Base-by-base conservation (phyloP, 2,113 vertebrate species). In the Bujurquina vittata region DNA sequence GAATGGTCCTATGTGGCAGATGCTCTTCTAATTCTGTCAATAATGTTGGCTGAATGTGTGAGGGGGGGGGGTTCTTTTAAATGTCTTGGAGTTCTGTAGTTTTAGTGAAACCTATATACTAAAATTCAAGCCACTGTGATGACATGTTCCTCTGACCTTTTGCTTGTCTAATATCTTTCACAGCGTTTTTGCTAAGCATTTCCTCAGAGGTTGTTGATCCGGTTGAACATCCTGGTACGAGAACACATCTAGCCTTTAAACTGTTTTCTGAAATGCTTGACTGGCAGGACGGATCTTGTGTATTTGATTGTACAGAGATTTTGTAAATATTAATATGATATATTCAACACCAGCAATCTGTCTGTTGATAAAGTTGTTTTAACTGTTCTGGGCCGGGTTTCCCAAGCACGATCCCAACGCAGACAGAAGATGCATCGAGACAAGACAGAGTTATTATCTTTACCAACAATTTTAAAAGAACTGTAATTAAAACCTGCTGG, bases 321-420 rank as follows among this genome's bases (percentile, higher is more conserved):
- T 88, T 93, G 92, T 92, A 91, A 92, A 93, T 94, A 93, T 82
- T 91, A 84, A 84, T 90, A 91, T 83, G 87, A 90, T 91, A 80
- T 90, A 91, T 93, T 91, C 92, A 79, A 90, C 91, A 94, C 93
- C 94, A 94, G 94, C 93, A 92, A 90, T 85, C 89, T 91, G 80
- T 93, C 90, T 84, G 84, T 92, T 77, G 84, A 90, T 91, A 4
- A 84, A 61, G 73, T 89, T 46, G 43, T 80, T 84, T 88, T 59
- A 91, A 72, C 78, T 69, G 78, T 80, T 84, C 77, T 67, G 84
- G 52, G 83, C 77, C 80, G 46, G 85, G 69, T 80, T 90, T 89
- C 86, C 83, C 74, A 79, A 86, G 81, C 46, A 40, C 15, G 15
- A 52, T 81, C 74, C 79, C 22, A 52, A 11, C 1, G 79, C 86